Evolutionary conservation across 2,113 vertebrate species (phyloP).

Genomic region (Corvus hawaiiensis): DNA sequence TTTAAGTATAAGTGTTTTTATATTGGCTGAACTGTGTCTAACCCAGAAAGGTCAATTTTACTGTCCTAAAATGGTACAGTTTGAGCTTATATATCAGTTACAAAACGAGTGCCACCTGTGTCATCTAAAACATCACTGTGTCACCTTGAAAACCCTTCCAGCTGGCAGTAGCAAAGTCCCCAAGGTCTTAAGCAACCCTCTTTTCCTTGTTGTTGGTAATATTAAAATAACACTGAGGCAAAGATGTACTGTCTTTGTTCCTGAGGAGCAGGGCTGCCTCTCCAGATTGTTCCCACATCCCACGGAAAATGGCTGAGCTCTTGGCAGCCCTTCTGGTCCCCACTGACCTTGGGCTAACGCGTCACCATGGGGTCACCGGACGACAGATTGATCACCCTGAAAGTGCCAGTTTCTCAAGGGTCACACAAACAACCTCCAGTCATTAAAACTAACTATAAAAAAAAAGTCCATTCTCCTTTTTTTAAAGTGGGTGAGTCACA

Average conservation of each 20-base stretch:
- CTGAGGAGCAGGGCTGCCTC: not conserved
- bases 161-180: not conserved
- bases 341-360: not conserved
- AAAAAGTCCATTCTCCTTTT: not conserved
- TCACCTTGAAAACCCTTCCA: not conserved
- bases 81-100: not conserved
- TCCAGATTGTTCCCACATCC: not conserved
- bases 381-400: constrained; percentile 37
- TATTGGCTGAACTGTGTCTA: not conserved
- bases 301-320: not conserved
- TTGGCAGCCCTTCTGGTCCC: not conserved
- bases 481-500: not conserved
- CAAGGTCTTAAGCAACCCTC: not conserved
- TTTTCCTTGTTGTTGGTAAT: not conserved
- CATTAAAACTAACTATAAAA: not conserved
- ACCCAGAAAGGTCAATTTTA: not conserved
- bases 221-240: not conserved
- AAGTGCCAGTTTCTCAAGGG: not conserved
- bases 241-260: not conserved
- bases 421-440: constrained; percentile 42
- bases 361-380: not conserved
- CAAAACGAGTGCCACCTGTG: not conserved
- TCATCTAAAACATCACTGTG: not conserved
- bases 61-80: not conserved
- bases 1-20: not conserved